A percentile compares a stretch with the other conserved stretches of the same genome.
Evolutionary conservation across 37 sponge, comb jelly and placozoan genomes (phyloP).

Genomic region (Haliclona indistincta): DNA sequence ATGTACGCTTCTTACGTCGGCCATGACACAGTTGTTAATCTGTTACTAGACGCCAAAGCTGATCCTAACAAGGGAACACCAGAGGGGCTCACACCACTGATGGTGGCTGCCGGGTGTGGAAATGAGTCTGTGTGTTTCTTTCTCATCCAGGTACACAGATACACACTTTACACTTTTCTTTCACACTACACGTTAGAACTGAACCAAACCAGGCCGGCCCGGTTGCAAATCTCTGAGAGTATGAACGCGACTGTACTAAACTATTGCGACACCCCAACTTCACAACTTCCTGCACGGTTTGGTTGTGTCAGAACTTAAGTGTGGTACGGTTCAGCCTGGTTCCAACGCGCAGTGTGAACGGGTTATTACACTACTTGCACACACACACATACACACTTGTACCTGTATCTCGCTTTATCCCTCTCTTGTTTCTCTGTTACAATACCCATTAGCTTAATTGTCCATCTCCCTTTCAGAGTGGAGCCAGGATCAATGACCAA

Average conservation of each 20-base stretch:
- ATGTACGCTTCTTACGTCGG: conserved; percentile 86
- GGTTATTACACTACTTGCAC: not conserved
- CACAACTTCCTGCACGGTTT: not conserved
- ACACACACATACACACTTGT: not conserved
- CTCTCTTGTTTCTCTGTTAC: no score
- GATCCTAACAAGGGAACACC: conserved; percentile 54
- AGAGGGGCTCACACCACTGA: conserved; percentile 62
- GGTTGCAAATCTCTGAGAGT: no score
- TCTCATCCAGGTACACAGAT: conserved; percentile 61
- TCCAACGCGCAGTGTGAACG: no score
- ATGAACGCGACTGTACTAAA: not conserved
- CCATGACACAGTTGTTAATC: conserved; percentile 75
- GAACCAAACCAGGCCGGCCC: no score
- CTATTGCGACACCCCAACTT: not conserved
- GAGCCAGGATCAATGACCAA: conserved; percentile 54
- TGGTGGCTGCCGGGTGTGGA: conserved; percentile 89
- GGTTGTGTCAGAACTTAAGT: no score
- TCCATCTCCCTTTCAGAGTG: conserved; percentile 32
- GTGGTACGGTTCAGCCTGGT: no score
- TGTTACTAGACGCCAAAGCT: conserved; percentile 71
- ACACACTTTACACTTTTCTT: not conserved
- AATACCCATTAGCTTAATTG: not conserved
- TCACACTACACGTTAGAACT: no score
- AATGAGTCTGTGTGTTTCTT: conserved; percentile 84
- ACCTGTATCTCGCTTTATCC: not conserved